Evolutionary conservation across 2,113 vertebrate genomes (phyloP), one percentile per base, ranked within the genome.

Genomic region (Malurus melanocephalus): DNA sequence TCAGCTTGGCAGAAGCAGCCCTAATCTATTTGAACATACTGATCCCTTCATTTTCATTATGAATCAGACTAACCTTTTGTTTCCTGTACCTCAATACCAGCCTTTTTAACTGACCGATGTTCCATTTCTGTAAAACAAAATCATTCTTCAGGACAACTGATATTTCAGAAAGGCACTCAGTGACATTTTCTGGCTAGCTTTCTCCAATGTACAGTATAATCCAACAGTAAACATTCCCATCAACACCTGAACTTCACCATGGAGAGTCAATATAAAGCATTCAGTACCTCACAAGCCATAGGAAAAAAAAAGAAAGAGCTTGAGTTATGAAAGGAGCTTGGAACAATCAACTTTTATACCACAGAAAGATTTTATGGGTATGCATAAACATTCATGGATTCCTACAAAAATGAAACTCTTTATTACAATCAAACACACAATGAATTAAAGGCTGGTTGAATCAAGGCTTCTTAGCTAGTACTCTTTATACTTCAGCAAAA

Each of bases 81-180:
- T 94, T 99, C 98, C 80, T 99, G 98, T 78, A 98, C 98, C 85
- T 99, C 98, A n/a, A 99, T 98, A 92, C 98, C 99, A 90, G 98
- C 98, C 93, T 99, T 99, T 97, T 99, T 99, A 88, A 99, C 99
- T 45, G 99, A 99, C 65, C 98, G 98, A 97, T 99, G 99, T 27
- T 98, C 98, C 91, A 97, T 97, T 96, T 98, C 99, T 99, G 96
- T 86, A 98, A 98, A 72, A 96, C 27, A 96, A 88, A 71, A 93
- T 66, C 48, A 71, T 74, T 93, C 90, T 95, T 94, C 84, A 94
- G 73, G 55, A 86, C 66, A 89, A 91, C 45, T 81, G 73, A 57
- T 46, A 93, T 94, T 93, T 94, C 71, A 91, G 76, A 89, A 92
- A 85, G 80, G 76, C n/a, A 51, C 38, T 88, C 65, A 79, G 46